Conservation (phyloP, 2,888 invertebrate genomes). For the Fragum fragum region DNA sequence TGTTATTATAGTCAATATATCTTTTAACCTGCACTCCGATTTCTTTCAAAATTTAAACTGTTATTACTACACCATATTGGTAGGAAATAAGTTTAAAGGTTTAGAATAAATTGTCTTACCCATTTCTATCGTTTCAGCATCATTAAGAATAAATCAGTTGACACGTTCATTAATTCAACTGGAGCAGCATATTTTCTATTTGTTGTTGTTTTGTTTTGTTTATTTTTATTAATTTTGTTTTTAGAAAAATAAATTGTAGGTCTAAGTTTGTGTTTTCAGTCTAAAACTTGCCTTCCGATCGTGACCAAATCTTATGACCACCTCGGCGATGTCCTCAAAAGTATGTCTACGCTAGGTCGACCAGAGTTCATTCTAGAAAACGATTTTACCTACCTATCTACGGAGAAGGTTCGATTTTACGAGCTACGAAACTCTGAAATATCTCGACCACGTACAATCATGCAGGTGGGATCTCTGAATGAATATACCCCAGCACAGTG, state of each 20-base stretch:
- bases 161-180: no score
- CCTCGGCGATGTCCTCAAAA: conserved; percentile 35
- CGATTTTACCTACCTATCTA: conserved; percentile 53
- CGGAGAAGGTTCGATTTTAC: conserved; percentile 36
- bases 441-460: conserved; percentile 34
- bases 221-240: no score
- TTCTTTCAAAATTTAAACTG: no score
- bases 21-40: no score
- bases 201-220: not conserved
- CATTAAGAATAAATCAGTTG: no score
- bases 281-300: conserved; percentile 47
- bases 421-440: conserved; percentile 30
- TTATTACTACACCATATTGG: no score
- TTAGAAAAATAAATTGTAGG: no score
- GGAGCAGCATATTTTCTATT: not conserved
- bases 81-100: no score
- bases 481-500: conserved; percentile 36
- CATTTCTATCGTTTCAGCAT: no score
- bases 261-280: no score
- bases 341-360: conserved; percentile 41
- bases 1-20: no score
- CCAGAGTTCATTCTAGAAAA: conserved; percentile 45
- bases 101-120: no score
- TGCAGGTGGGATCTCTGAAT: conserved; percentile 37
- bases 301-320: conserved; percentile 37